Conservation (phyloP, 2,888 invertebrate species). For the Homarus gammarus region DNA sequence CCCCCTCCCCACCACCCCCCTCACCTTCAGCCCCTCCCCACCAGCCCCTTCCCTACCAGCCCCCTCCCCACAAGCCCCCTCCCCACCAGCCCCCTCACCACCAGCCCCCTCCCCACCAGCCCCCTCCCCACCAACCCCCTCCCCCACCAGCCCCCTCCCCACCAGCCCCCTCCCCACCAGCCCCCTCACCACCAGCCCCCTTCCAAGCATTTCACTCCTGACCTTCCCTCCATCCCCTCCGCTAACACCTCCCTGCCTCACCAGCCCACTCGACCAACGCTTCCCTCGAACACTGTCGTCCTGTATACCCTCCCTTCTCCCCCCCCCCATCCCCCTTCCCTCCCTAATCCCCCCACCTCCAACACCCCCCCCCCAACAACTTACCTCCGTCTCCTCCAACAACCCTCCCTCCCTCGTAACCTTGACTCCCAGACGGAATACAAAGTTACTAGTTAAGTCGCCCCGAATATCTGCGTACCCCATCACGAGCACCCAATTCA, state of each 20-base stretch:
- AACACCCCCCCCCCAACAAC: background rate
- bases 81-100: too few species aligned
- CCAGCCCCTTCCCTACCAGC: too few species aligned
- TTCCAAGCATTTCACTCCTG: background rate
- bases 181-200: background rate
- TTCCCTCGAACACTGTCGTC: background rate
- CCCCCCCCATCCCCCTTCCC: background rate
- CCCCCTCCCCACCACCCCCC: too few species aligned
- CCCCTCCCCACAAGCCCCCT: too few species aligned
- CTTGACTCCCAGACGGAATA: background rate
- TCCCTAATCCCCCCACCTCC: background rate
- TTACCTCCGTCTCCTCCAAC: background rate
- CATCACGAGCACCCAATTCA: constrained; percentile 40
- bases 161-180: too few species aligned
- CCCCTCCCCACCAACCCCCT: too few species aligned
- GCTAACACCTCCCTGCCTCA: background rate
- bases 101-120: too few species aligned
- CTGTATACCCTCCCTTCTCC: background rate
- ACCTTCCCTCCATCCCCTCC: background rate
- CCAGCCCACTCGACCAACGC: too few species aligned
- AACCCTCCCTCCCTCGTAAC: background rate
- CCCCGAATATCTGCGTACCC: background rate
- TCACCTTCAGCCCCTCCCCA: too few species aligned
- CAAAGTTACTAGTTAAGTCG: background rate
- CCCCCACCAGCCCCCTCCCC: too few species aligned